These are phyloP conservation scores for Cichladusa arquata DNA, from an alignment of 2,113 vertebrate species.

Conservation along the genomic window DNA sequence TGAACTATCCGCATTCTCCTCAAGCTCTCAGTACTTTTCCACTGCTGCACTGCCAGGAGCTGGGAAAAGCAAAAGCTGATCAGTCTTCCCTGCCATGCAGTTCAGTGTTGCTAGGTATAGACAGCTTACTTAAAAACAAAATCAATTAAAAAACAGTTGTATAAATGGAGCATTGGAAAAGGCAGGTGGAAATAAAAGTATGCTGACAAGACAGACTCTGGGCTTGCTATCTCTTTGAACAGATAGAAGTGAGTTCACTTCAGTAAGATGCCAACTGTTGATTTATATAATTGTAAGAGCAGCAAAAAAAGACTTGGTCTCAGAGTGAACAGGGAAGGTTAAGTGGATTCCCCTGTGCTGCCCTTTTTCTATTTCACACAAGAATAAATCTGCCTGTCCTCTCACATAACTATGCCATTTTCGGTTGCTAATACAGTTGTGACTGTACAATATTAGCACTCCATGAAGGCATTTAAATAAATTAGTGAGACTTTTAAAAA, in stretches of 20 bases:
- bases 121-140: background rate
- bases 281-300: background rate
- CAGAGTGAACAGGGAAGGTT: background rate
- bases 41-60: constrained; percentile 31
- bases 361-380: background rate
- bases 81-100: background rate
- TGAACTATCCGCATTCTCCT: constrained; percentile 56
- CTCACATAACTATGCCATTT: background rate
- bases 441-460: background rate
- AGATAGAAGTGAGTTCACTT: background rate
- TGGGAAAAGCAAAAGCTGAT: constrained; percentile 52
- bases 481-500: background rate
- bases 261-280: background rate
- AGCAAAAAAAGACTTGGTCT: background rate
- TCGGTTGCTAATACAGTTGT: background rate
- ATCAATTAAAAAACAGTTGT: background rate
- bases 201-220: background rate
- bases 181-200: background rate
- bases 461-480: background rate
- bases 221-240: background rate
- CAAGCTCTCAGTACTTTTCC: constrained; percentile 69
- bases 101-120: constrained; percentile 25
- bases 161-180: background rate
- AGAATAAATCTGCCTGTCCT: background rate
- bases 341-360: background rate